Base-by-base conservation (phyloP, 2,797 vertebrate species). In the Lepus oiostolus region DNA sequence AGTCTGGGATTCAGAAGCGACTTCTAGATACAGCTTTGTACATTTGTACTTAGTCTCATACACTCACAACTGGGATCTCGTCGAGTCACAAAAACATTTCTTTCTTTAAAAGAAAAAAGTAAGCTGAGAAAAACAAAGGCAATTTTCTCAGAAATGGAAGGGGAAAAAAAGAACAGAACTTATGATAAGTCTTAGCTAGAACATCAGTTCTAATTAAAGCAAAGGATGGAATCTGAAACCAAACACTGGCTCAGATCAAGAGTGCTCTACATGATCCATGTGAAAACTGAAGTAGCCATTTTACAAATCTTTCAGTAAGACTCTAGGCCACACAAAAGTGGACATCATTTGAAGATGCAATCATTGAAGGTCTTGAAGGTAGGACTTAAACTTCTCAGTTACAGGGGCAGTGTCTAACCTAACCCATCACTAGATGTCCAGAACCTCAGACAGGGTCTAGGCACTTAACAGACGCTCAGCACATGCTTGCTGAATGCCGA, bases 161-260 rank as follows among this genome's bases (percentile, higher is more conserved):
- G n/a, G 21, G 90, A 4, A 22, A 83, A 26, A 89, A 71, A 90
- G 19, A 88, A 93, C 1, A 91, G 42, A 90, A 83, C 75, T 91
- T 60, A 58, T 67, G 30, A 13, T 85, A 70, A 91, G 10, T 58
- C 77, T 68, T 7, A 91, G 16, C 26, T 75, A 93, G 19, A 92
- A 87, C 6, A 70, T 58, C 50, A 77, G 67, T 71, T 93, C 74
- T 93, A 42, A 95, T 52, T 85, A 92, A 86, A 94, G 72, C 47
- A 82, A 96, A 93, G 28, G 4, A 94, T 1, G 7, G 35, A 52
- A 82, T 52, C 1, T 65, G 26, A 88, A 58, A 85, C 90, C 50
- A 82, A 90, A 88, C 2, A 89, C 38, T n/a, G 50, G 58, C 14
- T 24, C 28, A 52, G 50, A 76, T 19, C 5, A 58, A 71, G 30